A percentile compares a stretch with the other conserved stretches of the same genome.
Evolutionary conservation across 2,888 invertebrate species (phyloP).

Genomic region (Drepanosiphum platanoidis): DNA sequence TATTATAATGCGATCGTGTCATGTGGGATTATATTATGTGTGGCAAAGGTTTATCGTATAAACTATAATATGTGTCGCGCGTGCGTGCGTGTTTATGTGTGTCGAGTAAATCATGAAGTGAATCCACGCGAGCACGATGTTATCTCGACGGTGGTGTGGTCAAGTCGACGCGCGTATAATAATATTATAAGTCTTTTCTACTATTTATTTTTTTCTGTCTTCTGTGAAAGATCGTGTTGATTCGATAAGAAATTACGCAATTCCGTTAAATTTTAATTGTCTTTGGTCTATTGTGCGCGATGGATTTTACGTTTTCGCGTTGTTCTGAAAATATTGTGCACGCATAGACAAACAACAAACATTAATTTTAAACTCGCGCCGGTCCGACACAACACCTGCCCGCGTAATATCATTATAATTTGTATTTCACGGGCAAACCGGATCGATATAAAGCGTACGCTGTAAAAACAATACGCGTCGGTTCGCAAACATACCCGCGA

Average conservation of each 20-base stretch:
- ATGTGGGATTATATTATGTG: neutral
- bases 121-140: conserved; percentile 2
- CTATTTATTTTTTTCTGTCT: no score
- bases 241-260: conserved; percentile 5
- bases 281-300: neutral
- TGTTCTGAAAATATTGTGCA: no score
- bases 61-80: neutral
- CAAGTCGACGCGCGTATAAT: neutral
- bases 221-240: conserved; percentile 35
- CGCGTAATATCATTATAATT: no score
- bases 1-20: neutral
- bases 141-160: neutral
- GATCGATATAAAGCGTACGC: no score
- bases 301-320: no score
- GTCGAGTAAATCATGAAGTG: neutral
- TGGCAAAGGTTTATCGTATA: neutral
- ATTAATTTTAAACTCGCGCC: no score
- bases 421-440: no score
- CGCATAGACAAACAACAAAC: no score
- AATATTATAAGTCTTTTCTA: no score
- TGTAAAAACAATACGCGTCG: no score
- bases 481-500: no score
- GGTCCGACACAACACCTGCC: no score
- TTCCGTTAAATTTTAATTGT: conserved; percentile 5
- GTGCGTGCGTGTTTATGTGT: neutral